phyloP scores from a whole-genome alignment of 2,113 vertebrate genomes.

The Oceanodroma tethys region DNA sequence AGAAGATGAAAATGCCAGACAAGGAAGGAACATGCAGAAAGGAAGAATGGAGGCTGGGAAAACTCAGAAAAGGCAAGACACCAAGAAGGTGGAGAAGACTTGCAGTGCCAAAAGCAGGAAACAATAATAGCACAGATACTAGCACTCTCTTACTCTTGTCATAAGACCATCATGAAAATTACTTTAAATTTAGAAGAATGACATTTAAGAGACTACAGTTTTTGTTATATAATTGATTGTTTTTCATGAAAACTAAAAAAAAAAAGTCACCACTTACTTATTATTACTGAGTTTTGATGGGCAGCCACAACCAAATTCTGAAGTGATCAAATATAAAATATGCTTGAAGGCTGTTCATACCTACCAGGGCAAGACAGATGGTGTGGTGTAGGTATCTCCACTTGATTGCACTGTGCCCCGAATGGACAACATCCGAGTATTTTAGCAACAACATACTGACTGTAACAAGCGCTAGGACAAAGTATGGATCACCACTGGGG shows the following conservation, averaged over 20 bases:
- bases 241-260: not conserved
- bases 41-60: not conserved
- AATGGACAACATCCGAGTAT: not conserved
- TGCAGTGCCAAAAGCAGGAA: not conserved
- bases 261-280: not conserved
- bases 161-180: not conserved
- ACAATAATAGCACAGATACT: not conserved
- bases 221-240: slow-evolving; percentile 10
- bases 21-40: not conserved
- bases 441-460: not conserved
- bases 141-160: not conserved
- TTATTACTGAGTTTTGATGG: not conserved
- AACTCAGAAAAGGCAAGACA: not conserved
- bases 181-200: slow-evolving; percentile 33
- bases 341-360: not conserved
- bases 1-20: not conserved
- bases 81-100: not conserved
- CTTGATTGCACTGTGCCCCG: not conserved
- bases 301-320: not conserved
- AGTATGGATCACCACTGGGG: not conserved
- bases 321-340: not conserved
- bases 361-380: not conserved
- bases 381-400: not conserved
- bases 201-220: not conserved
- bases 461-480: not conserved